Percentiles rank a stretch among this genome's conserved stretches.
Conservation (phyloP, 2,888 invertebrate species). For the Lasioglossum marginatum region DNA sequence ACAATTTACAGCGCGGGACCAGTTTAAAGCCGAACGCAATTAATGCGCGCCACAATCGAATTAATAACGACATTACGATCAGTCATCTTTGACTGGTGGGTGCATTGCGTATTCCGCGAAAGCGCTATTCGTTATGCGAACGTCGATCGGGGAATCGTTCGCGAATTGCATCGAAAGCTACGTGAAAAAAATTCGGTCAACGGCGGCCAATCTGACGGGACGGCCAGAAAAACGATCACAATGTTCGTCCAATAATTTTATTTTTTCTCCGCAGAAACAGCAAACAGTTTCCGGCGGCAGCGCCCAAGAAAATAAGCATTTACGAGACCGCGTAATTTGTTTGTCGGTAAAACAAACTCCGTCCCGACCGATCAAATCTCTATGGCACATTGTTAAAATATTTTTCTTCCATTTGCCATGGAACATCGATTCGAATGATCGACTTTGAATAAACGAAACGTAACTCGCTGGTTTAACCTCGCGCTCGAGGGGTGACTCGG, state of each 20-base stretch:
- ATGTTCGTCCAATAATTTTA: background rate
- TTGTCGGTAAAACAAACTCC: background rate
- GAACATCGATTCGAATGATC: background rate
- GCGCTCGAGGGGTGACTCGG: no score
- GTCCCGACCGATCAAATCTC: background rate
- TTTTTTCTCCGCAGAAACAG: background rate
- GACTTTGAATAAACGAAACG: background rate
- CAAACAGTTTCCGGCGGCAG: background rate
- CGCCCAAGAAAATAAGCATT: slow-evolving; percentile 2
- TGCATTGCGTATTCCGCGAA: slow-evolving; percentile 42
- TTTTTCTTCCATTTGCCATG: slow-evolving; percentile 2
- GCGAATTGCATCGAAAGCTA: background rate
- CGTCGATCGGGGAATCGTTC: slow-evolving; percentile 9
- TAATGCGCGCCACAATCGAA: slow-evolving; percentile 35
- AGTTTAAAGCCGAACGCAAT: slow-evolving; percentile 20
- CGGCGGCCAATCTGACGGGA: background rate
- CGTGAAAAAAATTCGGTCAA: slow-evolving; percentile 2
- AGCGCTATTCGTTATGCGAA: slow-evolving; percentile 28
- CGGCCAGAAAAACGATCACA: background rate
- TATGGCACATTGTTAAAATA: background rate
- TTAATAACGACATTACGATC: slow-evolving; percentile 52
- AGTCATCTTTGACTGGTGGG: slow-evolving; percentile 1
- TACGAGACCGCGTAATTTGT: background rate
- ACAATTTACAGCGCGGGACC: slow-evolving; percentile 30
- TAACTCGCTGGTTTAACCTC: background rate